Evolutionary conservation across 1,140 invertebrate genomes (phyloP), one percentile per base, ranked within the genome.

Genomic region (Drosophila arawakana): DNA sequence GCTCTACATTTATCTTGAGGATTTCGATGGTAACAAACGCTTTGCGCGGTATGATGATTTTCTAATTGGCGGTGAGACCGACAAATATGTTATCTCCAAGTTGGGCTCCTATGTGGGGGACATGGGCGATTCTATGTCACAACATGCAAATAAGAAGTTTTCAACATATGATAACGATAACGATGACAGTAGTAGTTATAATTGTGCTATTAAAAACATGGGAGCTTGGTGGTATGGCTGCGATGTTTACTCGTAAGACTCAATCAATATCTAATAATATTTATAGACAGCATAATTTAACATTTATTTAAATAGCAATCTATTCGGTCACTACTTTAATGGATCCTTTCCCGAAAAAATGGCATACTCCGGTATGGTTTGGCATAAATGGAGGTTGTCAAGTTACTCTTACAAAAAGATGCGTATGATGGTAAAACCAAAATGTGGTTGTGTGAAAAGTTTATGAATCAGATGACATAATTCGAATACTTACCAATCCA

Each of bases 101-200:
- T 39, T 67, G 43, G 65, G 63, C 18, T 7, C 10, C 6, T 67
- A 58, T 46, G 18, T 7, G 13, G 63, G 63, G 25, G 41, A 57
- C 57, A 52, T 52, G 0, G 63, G 63, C 1, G 63, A 67, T 35
- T 47, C 54, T 2, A 10, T 67, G 1, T 30, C 9, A 7, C 8
- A 39, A 1, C 47, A 69, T 4, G 10, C 7, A 3, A 18, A 43
- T 35, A 4, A 8, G 9, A 44, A 44, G 5, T 70, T 67, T 13
- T 25, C 30, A 1, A 67, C 65, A 8, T 57, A 37, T 15, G 65
- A 67, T 18, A 37, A 9, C n/a, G 65, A 67, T 8, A 47, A 67
- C n/a, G 10, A 41, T 41, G 54, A 39, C 7, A 15, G 6, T 1
- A 30, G 3, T 1, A 30, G 9, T 7, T 3, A 8, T 0, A 46